These are phyloP conservation scores for Cephus spinipes DNA, from an alignment of 2,888 invertebrate species.

Conservation along the genomic window DNA sequence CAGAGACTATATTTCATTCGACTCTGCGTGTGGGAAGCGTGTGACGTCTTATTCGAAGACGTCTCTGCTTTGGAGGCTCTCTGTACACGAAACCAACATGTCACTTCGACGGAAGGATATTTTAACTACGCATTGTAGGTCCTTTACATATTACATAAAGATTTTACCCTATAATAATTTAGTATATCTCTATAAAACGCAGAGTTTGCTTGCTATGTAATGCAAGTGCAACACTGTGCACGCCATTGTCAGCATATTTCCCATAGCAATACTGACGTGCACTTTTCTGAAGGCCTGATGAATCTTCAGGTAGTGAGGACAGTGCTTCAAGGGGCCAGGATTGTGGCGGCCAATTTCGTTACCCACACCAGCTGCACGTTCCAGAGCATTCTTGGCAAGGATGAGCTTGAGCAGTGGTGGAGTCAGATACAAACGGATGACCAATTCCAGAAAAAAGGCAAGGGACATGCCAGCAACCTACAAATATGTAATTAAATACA, in stretches of 20 bases:
- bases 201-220: conserved; percentile 72
- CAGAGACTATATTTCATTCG: not conserved
- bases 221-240: conserved; percentile 77
- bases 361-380: conserved; percentile 81
- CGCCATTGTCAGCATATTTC: conserved; percentile 79
- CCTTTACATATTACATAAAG: not conserved
- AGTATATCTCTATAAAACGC: conserved; percentile 46
- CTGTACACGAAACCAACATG: conserved; percentile 1
- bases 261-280: conserved; percentile 84
- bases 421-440: conserved; percentile 82
- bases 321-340: conserved; percentile 78
- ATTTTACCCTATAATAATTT: not conserved
- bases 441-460: conserved; percentile 80
- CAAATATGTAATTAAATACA: conserved; percentile 44
- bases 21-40: not conserved
- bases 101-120: conserved; percentile 17
- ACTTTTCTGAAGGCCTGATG: conserved; percentile 80
- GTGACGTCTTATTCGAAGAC: conserved; percentile 15
- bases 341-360: conserved; percentile 82
- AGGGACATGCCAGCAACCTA: conserved; percentile 75
- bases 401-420: conserved; percentile 81
- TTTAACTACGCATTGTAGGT: conserved; percentile 8
- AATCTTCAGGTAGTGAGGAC: conserved; percentile 83
- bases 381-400: conserved; percentile 80
- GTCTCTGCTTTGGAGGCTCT: conserved; percentile 23